Conservation (phyloP, 2,113 vertebrate species). For the Azemiops feae region DNA sequence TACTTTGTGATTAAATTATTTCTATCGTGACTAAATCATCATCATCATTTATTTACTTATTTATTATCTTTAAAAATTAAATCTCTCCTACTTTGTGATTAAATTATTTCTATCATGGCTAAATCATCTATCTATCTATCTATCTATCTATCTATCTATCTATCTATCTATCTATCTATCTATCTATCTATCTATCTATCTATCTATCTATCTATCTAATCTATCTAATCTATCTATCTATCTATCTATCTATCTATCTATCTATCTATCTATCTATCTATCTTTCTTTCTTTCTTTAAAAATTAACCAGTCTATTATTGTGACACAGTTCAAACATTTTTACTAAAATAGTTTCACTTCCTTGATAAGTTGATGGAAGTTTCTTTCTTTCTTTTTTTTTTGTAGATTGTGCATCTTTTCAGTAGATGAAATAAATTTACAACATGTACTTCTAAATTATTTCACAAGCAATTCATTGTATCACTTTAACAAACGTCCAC, state of each 20-base stretch:
- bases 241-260: no score
- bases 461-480: background rate
- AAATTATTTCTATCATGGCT: background rate
- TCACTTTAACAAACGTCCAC: background rate
- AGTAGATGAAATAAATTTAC: background rate
- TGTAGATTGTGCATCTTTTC: background rate
- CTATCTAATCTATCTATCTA: no score
- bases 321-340: background rate
- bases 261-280: no score
- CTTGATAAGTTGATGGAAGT: background rate
- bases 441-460: background rate
- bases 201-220: no score
- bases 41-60: no score
- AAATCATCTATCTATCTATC: no score
- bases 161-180: no score
- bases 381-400: background rate
- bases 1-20: background rate
- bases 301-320: background rate
- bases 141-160: no score
- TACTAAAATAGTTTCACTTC: background rate
- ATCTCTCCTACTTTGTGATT: background rate
- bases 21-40: background rate
- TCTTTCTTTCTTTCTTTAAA: background rate
- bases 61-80: no score
- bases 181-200: no score